Conservation (phyloP, 2,113 vertebrate species). For the Baryphthengus martii region DNA sequence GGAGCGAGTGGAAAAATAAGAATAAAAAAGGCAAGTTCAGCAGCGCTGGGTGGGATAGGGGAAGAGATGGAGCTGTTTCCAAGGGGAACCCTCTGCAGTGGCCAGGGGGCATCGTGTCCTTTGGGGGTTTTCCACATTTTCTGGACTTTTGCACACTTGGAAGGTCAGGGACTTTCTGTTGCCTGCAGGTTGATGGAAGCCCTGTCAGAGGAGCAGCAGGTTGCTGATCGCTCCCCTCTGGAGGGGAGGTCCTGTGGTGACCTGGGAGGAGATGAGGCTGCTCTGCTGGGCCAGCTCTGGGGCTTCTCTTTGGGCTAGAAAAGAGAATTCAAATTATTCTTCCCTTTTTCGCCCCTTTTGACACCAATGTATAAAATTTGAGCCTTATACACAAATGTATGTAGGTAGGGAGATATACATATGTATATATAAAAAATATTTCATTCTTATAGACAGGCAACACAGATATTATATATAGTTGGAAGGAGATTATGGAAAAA, state of each 20-base stretch:
- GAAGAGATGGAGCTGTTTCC: background rate
- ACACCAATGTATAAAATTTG: background rate
- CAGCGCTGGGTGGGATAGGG: background rate
- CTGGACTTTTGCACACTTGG: background rate
- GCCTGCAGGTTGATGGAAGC: background rate
- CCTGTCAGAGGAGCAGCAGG: background rate
- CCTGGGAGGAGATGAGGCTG: background rate
- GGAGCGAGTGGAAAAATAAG: background rate
- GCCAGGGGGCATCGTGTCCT: background rate
- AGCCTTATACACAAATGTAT: background rate
- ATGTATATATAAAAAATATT: background rate
- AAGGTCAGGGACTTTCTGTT: background rate
- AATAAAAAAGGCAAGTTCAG: background rate
- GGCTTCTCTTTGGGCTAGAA: background rate
- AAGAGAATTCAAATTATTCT: background rate
- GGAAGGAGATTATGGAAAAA: background rate
- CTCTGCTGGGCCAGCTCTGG: background rate
- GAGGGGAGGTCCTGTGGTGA: background rate
- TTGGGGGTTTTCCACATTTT: background rate
- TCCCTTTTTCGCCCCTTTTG: background rate
- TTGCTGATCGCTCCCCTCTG: accelerated
- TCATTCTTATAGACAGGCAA: background rate
- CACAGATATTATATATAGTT: background rate
- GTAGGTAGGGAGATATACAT: background rate
- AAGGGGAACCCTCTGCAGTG: accelerated